Conservation (phyloP, 2,888 invertebrate species). For the Polymixis lichenea region DNA sequence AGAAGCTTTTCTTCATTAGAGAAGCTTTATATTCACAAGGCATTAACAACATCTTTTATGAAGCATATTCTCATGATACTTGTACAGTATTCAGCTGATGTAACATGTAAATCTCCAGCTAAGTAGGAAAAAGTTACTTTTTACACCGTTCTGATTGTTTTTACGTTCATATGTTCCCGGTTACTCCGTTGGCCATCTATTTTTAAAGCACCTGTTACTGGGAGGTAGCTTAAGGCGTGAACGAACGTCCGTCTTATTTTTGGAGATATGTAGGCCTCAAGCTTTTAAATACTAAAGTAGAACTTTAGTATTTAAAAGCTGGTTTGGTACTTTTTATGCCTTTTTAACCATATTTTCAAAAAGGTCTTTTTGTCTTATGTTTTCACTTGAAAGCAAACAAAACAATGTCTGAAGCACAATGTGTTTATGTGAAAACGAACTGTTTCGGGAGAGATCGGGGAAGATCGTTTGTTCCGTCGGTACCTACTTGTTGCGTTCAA, state of each 20-base stretch:
- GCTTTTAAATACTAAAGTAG: not conserved
- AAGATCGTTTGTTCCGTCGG: not conserved
- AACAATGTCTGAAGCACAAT: slow-evolving; percentile 12
- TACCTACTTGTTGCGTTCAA: slow-evolving; percentile 58
- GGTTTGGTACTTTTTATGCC: not conserved
- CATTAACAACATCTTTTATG: not conserved
- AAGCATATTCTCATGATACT: not conserved
- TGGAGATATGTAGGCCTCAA: not conserved
- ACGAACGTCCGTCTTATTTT: not conserved
- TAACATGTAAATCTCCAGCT: not conserved
- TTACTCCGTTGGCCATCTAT: not conserved
- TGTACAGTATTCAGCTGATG: not conserved
- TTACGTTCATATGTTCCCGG: not conserved
- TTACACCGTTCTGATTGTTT: not conserved
- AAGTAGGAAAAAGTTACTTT: not conserved
- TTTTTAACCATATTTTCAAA: too few species aligned
- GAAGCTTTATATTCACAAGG: too few species aligned
- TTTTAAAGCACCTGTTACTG: not conserved
- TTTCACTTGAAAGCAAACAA: not conserved
- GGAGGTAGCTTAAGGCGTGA: too few species aligned
- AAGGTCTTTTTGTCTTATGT: not conserved
- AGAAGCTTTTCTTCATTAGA: too few species aligned
- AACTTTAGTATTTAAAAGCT: too few species aligned
- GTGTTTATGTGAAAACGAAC: not conserved
- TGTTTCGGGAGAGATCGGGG: not conserved